Base-by-base conservation (phyloP, 2,113 vertebrate genomes). In the Tragelaphus imberbis region DNA sequence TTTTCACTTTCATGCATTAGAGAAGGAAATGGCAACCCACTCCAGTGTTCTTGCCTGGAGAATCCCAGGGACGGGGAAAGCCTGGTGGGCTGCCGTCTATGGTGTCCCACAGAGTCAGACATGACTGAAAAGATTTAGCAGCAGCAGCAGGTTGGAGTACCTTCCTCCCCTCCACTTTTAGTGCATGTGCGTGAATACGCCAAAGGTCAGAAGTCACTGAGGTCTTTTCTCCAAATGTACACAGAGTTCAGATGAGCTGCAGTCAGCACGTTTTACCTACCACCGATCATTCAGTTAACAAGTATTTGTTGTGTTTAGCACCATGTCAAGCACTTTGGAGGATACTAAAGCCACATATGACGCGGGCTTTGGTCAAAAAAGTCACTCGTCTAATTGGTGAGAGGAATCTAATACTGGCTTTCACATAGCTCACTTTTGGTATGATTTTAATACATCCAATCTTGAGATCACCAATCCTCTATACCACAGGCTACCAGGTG, bases 141-240 rank as follows among this genome's bases (percentile, higher is more conserved):
- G 44, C 44, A 44, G 44, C 44, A 44, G 44, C 27, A 7, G 36
- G 51, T 49, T 65, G 15, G 11, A 87, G 49, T 4, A 13, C 30
- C 19, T 3, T 3, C 6, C 25, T 14, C 19, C 30, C 12, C 80
- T 53, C 44, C 14, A 2, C 33, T n/a, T 44, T 25, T 2, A 28
- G 21, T 1, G 36, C 12, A 0, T 28, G 0, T 44, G 36, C 15
- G 3, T 47, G 28, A 28, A n/a, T 4, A n/a, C 10, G 4, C 5
- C 30, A 40, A 65, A 75, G 44, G n/a, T 33, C 49, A 80, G 75
- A 88, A 80, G 47, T 49, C 47, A 7, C 23, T 2, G 25, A n/a
- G 19, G 11, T 7, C 44, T 75, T 95, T 79, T 49, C 84, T 96
- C 30, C 84, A 91, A 89, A 71, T 27, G 25, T 47, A 92, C 23